Conservation (phyloP, 2,888 invertebrate species). For the Branchipolynoe longqiensis region DNA sequence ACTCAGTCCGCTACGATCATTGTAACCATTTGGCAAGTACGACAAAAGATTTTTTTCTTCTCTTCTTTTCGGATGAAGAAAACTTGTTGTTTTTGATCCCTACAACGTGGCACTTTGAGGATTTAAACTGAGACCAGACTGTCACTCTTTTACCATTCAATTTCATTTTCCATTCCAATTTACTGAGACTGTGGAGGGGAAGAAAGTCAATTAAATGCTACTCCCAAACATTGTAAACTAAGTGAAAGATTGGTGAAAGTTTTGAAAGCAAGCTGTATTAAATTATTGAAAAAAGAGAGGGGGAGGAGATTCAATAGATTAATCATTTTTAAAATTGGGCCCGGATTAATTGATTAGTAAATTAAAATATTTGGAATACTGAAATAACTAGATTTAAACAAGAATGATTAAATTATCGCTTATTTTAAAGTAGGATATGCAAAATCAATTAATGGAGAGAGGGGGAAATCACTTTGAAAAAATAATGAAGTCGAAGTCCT, state of each 20-base stretch:
- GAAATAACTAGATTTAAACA: too few species aligned
- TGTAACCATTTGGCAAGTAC: constrained; percentile 51
- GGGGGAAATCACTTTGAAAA: too few species aligned
- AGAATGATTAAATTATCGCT: too few species aligned
- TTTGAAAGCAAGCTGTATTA: neutral
- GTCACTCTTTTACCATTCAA: neutral
- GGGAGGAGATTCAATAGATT: too few species aligned
- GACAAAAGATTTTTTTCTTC: constrained; percentile 46
- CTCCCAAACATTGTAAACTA: neutral
- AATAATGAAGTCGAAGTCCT: too few species aligned
- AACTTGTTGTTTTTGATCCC: constrained; percentile 45
- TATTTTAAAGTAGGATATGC: too few species aligned
- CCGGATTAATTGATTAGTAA: too few species aligned
- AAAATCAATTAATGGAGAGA: too few species aligned
- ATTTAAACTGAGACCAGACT: constrained; percentile 24
- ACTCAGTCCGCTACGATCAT: neutral
- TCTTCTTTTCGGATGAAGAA: too few species aligned
- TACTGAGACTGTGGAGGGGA: neutral
- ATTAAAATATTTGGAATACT: too few species aligned
- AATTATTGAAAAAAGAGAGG: too few species aligned
- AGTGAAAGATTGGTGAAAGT: neutral
- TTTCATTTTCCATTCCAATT: neutral
- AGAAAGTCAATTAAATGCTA: neutral
- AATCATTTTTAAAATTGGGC: too few species aligned
- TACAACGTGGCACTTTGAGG: constrained; percentile 43